A percentile compares a stretch with the other conserved stretches of the same genome.
These are phyloP conservation scores for Muntiacus muntjak DNA, from an alignment of 2,113 vertebrate species.

Conservation along the genomic window DNA sequence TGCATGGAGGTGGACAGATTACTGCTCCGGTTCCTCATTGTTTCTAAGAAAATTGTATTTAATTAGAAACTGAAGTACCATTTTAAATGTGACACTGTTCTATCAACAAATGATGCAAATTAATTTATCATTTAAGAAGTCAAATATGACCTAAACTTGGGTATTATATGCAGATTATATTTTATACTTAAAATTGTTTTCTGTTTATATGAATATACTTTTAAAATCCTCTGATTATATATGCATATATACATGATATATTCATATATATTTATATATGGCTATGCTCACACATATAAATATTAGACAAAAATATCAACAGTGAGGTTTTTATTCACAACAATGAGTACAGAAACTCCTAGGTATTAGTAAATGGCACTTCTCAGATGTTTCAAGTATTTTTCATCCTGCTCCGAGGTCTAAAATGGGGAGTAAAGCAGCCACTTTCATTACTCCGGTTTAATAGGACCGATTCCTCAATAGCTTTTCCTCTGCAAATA, in stretches of 20 bases:
- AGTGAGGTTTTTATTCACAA: neutral
- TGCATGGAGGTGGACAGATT: neutral
- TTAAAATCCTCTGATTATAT: neutral
- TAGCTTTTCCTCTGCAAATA: neutral
- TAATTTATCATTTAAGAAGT: neutral
- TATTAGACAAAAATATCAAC: neutral
- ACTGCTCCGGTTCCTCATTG: neutral
- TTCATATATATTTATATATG: neutral
- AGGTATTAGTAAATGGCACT: neutral
- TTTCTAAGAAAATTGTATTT: neutral
- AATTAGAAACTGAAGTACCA: neutral
- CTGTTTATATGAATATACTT: neutral
- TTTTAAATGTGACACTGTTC: neutral
- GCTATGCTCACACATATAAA: neutral
- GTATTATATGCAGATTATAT: neutral
- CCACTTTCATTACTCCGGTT: neutral
- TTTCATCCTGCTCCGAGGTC: neutral
- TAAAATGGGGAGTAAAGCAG: neutral
- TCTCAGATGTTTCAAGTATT: neutral
- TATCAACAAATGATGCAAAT: neutral
- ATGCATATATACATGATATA: too few species aligned
- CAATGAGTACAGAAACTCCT: neutral
- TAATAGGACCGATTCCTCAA: neutral
- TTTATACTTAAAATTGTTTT: neutral
- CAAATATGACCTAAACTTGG: neutral